Percentiles rank a stretch among this genome's conserved stretches.
These are phyloP conservation scores for Rhizoglyphus robini DNA, from an alignment of 1,140 invertebrate species.

Conservation along the genomic window DNA sequence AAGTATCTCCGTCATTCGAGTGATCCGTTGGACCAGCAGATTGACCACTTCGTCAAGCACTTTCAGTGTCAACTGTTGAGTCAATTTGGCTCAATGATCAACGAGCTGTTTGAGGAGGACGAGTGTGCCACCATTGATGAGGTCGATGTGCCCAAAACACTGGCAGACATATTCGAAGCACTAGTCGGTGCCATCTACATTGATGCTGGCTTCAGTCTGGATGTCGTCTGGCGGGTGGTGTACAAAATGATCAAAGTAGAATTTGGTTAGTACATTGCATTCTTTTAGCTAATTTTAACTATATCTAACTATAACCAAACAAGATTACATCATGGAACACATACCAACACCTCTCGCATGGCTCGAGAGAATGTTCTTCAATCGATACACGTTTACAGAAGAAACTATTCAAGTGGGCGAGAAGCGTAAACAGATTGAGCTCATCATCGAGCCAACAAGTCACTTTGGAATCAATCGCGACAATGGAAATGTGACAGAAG, in stretches of 20 bases:
- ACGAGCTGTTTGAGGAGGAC: conserved; percentile 20
- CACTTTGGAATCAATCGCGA: no score
- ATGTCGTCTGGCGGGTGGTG: conserved; percentile 65
- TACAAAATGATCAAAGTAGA: conserved; percentile 44
- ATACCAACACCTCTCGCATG: background rate
- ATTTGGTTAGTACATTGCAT: no score
- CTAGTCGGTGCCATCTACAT: conserved; percentile 79
- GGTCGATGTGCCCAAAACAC: conserved; percentile 77
- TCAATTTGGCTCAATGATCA: background rate
- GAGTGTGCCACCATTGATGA: conserved; percentile 48
- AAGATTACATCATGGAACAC: background rate
- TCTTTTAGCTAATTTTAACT: no score
- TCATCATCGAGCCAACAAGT: no score
- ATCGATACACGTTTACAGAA: background rate
- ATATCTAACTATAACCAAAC: no score
- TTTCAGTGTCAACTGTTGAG: background rate
- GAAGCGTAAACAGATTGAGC: background rate
- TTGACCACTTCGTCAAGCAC: conserved; percentile 18
- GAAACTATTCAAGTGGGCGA: background rate
- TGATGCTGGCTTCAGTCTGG: conserved; percentile 60
- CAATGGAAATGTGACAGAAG: no score
- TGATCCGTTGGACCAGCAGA: conserved; percentile 30
- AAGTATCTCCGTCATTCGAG: conserved; percentile 35
- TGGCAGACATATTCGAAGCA: conserved; percentile 88
- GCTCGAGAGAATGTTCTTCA: background rate